Evolutionary conservation across 1,140 invertebrate genomes (phyloP).

Genomic region (Cydia pomonella): DNA sequence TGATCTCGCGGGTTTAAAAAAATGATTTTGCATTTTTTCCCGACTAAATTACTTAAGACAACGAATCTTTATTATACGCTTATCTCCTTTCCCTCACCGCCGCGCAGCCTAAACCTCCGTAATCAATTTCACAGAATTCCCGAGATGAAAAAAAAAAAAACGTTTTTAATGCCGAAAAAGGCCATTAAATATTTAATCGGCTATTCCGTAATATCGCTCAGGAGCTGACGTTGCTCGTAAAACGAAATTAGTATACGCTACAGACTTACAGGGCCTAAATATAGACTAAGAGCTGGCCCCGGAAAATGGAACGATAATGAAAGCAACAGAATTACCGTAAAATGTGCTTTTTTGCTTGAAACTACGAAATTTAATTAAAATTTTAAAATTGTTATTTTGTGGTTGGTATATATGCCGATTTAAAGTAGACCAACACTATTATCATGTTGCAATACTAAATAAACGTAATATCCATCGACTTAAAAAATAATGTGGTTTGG

Average conservation of each 20-base stretch:
- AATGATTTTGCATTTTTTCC: background rate
- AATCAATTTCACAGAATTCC: constrained; percentile 25
- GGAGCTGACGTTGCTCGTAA: constrained; percentile 1
- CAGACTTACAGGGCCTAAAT: background rate
- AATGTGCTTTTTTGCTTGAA: no score
- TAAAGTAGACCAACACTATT: no score
- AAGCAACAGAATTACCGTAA: no score
- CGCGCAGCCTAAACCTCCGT: constrained; percentile 12
- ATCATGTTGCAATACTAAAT: no score
- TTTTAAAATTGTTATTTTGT: no score
- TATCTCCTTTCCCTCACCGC: background rate
- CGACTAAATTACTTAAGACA: background rate
- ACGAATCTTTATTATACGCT: background rate
- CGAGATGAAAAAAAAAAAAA: constrained; percentile 12
- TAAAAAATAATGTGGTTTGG: no score
- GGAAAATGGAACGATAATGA: no score
- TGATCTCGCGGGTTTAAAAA: background rate
- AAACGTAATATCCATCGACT: no score
- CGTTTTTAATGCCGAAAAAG: constrained; percentile 26
- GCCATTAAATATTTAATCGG: constrained; percentile 29
- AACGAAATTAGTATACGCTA: constrained; percentile 13
- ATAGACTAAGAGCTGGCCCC: no score
- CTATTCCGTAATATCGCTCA: constrained; percentile 3
- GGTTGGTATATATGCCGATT: no score
- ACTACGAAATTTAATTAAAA: no score